These are phyloP conservation scores for Cheilosia grossa DNA, from an alignment of 2,888 invertebrate genomes.

Conservation along the genomic window DNA sequence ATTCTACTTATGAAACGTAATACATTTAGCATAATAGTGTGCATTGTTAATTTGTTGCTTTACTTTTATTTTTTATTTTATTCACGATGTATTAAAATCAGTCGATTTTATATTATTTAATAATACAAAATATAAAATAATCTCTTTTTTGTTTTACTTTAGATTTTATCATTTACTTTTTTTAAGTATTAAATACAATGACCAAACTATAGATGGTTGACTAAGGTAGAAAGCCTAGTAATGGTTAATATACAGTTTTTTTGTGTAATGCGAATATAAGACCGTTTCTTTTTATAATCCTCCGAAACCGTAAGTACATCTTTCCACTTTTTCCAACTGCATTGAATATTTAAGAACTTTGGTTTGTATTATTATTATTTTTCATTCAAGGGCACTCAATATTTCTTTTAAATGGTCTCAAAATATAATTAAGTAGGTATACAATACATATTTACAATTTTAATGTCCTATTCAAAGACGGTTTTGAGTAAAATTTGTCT, in stretches of 20 bases:
- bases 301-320: conserved; percentile 61
- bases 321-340: conserved; percentile 13
- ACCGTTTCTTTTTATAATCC: conserved; percentile 27
- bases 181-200: conserved; percentile 35
- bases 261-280: conserved; percentile 9
- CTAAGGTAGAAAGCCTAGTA: conserved; percentile 49
- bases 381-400: conserved; percentile 45
- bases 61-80: conserved; percentile 29
- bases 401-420: conserved; percentile 17
- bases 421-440: conserved; percentile 23
- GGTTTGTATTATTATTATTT: conserved; percentile 1
- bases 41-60: conserved; percentile 36
- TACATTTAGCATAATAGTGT: conserved; percentile 38
- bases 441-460: conserved; percentile 24
- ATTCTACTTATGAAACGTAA: conserved; percentile 43
- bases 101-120: conserved; percentile 74
- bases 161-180: conserved; percentile 20
- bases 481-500: conserved; percentile 4
- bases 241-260: conserved; percentile 51
- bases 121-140: conserved; percentile 74
- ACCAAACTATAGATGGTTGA: conserved; percentile 34
- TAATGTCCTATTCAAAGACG: not conserved
- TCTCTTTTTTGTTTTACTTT: conserved; percentile 30
- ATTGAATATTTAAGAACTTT: not conserved
- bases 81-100: conserved; percentile 69